phyloP scores from a whole-genome alignment of 2,797 vertebrate species.

The Dendrocincla tyrannina region DNA sequence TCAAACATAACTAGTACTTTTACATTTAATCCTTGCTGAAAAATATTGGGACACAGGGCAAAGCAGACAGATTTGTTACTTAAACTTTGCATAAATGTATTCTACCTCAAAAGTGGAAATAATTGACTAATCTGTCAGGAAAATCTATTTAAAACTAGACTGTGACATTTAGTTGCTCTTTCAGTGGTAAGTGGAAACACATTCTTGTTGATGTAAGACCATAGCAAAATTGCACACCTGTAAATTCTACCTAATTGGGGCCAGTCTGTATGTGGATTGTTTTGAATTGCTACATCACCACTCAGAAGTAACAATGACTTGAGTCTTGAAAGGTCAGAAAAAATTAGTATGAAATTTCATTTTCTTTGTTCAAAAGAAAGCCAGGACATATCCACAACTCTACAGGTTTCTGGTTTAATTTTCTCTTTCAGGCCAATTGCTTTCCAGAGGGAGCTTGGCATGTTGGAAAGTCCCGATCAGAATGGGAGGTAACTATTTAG shows the following conservation, averaged over 20 bases:
- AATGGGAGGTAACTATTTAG: background rate
- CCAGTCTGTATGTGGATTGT: background rate
- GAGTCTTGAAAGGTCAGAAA: background rate
- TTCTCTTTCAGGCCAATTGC: background rate
- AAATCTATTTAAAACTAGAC: slow-evolving; percentile 11
- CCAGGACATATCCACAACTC: background rate
- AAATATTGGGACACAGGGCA: background rate
- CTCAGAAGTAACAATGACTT: background rate
- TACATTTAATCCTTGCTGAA: background rate
- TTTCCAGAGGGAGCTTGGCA: background rate
- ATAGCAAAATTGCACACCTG: background rate
- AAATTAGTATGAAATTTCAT: background rate
- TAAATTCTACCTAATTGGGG: background rate
- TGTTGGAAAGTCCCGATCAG: background rate
- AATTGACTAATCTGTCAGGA: slow-evolving; percentile 17
- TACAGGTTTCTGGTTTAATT: background rate
- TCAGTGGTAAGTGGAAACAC: background rate
- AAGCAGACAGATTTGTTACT: background rate
- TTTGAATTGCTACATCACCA: background rate
- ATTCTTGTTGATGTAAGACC: background rate
- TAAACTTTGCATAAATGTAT: background rate
- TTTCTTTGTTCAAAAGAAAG: background rate
- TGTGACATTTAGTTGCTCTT: slow-evolving; percentile 30
- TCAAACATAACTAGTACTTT: background rate
- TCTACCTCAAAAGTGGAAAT: background rate